Evolutionary conservation across 2,113 vertebrate genomes (phyloP), one percentile per base, ranked within the genome.

Genomic region (Oryzias celebensis): DNA sequence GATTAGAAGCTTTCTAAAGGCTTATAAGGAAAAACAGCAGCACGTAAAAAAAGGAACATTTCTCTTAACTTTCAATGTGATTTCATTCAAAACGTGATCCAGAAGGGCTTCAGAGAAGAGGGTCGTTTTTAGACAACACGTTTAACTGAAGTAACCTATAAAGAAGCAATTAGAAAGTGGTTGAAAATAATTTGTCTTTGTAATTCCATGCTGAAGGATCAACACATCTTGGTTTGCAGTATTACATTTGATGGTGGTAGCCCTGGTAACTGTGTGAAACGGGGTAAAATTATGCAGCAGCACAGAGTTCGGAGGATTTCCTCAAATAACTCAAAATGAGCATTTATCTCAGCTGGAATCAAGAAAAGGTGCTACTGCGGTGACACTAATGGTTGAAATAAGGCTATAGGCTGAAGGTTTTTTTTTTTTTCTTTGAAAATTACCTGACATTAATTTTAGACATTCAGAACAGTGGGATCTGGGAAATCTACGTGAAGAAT

Each of bases 1-100:
- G 89, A 91, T 92, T 88, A 87, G 84, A 78, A 65, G 73, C 70
- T 79, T 80, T 82, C 65, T 84, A 70, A 77, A 71, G 75, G 65
- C 45, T 58, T 67, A 64, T 65, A 49, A 76, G 54, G 23, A 60
- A 73, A 76, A 81, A 82, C 71, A 83, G 73, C 65, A 75, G 68
- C 66, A 64, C 72, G 65, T 55, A 36, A 36, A 73, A 67, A 78
- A 87, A 81, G 52, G 47, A 66, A 36, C 22, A 61, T 26, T 79
- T 77, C 76, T 71, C 79, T 54, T 58, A 23, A 61, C 62, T 71
- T 80, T 66, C 54, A 75, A 58, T 78, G 54, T 51, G 24, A 77
- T 78, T 72, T 47, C 45, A 56, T 62, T 18, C 5, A 36, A 58
- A 53, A 41, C 22, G 52, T 12, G 53, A 62, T 60, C 20, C 44